Conservation (phyloP, 1,140 invertebrate genomes). For the Eriosoma lanigerum region DNA sequence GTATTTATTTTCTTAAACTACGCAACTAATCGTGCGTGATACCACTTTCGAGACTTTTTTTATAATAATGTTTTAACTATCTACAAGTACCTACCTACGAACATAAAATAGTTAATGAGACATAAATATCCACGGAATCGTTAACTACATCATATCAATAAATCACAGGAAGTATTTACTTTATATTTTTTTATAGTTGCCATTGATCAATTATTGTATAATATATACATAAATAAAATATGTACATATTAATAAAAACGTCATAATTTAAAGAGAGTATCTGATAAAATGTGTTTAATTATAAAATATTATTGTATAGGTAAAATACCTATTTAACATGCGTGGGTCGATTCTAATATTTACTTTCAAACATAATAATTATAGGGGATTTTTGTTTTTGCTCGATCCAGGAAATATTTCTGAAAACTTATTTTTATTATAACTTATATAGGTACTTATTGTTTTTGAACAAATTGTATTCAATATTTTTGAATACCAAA, state of each 20-base stretch:
- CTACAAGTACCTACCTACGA: no score
- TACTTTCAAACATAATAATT: no score
- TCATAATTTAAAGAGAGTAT: no score
- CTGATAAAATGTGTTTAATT: background rate
- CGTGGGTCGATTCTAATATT: no score
- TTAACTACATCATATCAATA: background rate
- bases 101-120: background rate
- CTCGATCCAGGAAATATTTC: no score
- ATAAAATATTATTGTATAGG: background rate
- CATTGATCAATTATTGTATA: background rate
- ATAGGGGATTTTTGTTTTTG: no score
- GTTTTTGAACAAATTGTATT: no score
- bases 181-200: constrained; percentile 25
- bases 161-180: background rate
- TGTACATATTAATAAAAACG: background rate
- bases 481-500: no score
- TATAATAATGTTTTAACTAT: background rate
- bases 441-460: no score
- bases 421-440: no score
- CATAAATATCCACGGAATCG: background rate
- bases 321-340: no score
- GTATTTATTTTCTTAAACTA: background rate
- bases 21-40: background rate
- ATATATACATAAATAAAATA: background rate
- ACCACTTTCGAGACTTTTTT: background rate